Conservation (phyloP, 2,797 vertebrate species). For the Chlorospingus flavigularis region DNA sequence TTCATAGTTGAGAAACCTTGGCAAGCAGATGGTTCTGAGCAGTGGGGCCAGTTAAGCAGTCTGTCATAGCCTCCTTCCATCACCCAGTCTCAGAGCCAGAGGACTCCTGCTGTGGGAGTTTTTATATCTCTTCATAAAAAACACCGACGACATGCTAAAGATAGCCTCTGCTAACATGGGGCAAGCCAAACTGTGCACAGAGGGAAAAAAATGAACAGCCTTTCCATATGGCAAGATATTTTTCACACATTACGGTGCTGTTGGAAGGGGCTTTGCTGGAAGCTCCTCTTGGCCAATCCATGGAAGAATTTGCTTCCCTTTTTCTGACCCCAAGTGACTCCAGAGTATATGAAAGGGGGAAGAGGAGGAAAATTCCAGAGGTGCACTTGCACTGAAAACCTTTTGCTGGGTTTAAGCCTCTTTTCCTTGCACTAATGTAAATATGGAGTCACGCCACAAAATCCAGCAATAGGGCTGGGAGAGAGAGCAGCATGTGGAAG, state of each 20-base stretch:
- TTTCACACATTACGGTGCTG: neutral
- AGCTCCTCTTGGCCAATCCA: neutral
- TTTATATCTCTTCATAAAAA: slow-evolving; percentile 54
- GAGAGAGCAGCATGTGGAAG: neutral
- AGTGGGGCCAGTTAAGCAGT: neutral
- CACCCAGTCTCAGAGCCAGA: slow-evolving; percentile 33
- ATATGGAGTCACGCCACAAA: neutral
- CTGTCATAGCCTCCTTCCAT: slow-evolving; percentile 42
- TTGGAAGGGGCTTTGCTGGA: neutral
- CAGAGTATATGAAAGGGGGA: neutral
- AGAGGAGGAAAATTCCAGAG: neutral
- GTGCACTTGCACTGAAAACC: neutral
- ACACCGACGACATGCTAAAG: slow-evolving; percentile 4
- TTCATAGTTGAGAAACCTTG: slow-evolving; percentile 9
- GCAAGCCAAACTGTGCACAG: neutral
- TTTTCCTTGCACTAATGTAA: neutral
- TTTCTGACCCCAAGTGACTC: neutral
- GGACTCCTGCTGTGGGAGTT: slow-evolving; percentile 25
- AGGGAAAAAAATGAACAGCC: slow-evolving; percentile 45
- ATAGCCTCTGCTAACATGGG: slow-evolving; percentile 30
- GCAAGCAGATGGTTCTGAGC: slow-evolving; percentile 41
- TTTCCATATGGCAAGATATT: slow-evolving; percentile 25
- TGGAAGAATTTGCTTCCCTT: neutral
- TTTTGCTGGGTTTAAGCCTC: fast-evolving
- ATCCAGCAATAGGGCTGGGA: neutral